Evolutionary conservation across 2,888 invertebrate species (phyloP).

Genomic region (Trichopoda pennipes): DNA sequence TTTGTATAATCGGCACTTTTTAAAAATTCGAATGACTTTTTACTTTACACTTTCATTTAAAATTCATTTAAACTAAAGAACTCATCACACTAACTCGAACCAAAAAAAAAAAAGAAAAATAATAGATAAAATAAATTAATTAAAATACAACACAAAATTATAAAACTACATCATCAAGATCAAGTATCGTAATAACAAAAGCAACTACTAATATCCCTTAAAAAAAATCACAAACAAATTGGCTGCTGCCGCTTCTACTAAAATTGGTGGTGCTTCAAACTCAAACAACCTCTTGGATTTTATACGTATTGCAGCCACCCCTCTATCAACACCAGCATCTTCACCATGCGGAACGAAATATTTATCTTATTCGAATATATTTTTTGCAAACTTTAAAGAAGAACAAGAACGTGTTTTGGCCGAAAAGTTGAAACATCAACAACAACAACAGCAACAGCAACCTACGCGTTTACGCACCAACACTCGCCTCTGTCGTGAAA

Average conservation of each 20-base stretch:
- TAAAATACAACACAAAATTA: constrained; percentile 56
- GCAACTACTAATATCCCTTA: constrained; percentile 70
- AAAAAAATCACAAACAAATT: constrained; percentile 56
- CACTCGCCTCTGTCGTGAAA: constrained; percentile 75
- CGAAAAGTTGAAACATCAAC: constrained; percentile 72
- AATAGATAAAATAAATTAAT: constrained; percentile 40
- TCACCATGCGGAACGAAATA: constrained; percentile 80
- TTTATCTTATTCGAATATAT: constrained; percentile 78
- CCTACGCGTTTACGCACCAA: constrained; percentile 75
- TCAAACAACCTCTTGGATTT: not conserved
- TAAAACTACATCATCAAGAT: constrained; percentile 65
- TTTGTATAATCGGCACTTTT: constrained; percentile 3
- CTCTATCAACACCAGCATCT: constrained; percentile 79
- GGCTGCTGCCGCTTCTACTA: constrained; percentile 51
- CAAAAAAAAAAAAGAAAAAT: constrained; percentile 8
- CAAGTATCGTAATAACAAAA: constrained; percentile 72
- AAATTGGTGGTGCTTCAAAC: constrained; percentile 1
- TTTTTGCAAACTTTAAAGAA: constrained; percentile 79
- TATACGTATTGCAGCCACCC: constrained; percentile 75
- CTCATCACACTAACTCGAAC: constrained; percentile 13
- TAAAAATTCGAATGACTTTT: not conserved
- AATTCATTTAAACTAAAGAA: constrained; percentile 9
- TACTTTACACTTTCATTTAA: constrained; percentile 32
- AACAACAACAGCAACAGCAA: constrained; percentile 73
- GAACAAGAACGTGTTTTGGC: constrained; percentile 71